Evolutionary conservation across 2,113 vertebrate genomes (phyloP).

Genomic region (Aegithalos caudatus): DNA sequence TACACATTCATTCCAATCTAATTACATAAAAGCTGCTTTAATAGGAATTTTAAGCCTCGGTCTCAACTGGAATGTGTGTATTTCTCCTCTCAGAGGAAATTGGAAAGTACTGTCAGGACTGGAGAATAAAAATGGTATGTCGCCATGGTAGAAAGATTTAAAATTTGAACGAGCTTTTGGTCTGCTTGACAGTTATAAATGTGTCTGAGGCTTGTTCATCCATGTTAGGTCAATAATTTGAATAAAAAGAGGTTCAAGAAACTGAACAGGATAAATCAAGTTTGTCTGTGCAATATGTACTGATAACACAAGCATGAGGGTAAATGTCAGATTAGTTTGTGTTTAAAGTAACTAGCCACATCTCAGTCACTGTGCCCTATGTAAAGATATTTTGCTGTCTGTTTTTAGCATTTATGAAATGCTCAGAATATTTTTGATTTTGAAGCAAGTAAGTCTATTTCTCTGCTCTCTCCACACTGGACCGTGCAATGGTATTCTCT

Average conservation of each 20-base stretch:
- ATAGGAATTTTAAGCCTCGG: slow-evolving; percentile 28
- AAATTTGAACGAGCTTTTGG: neutral
- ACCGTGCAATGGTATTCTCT: neutral
- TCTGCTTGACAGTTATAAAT: neutral
- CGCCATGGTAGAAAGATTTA: neutral
- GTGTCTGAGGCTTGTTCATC: neutral
- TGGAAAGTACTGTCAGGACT: slow-evolving; percentile 5
- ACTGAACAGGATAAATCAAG: neutral
- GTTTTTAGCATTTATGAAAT: neutral
- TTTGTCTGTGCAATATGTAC: neutral
- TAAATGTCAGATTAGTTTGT: neutral
- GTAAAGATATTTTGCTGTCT: neutral
- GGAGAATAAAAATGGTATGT: neutral
- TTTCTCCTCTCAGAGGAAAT: slow-evolving; percentile 1
- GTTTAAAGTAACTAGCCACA: neutral
- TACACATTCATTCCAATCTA: slow-evolving; percentile 53
- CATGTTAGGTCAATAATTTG: neutral
- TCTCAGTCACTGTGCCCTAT: neutral
- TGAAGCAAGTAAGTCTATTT: neutral
- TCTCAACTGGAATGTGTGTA: slow-evolving; percentile 37
- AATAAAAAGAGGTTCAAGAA: neutral
- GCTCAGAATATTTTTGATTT: neutral
- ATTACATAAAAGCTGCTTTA: slow-evolving; percentile 59
- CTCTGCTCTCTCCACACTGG: neutral
- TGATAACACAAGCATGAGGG: neutral